Evolutionary conservation across 2,888 invertebrate species (phyloP).

Genomic region (Odontomyia ornata): DNA sequence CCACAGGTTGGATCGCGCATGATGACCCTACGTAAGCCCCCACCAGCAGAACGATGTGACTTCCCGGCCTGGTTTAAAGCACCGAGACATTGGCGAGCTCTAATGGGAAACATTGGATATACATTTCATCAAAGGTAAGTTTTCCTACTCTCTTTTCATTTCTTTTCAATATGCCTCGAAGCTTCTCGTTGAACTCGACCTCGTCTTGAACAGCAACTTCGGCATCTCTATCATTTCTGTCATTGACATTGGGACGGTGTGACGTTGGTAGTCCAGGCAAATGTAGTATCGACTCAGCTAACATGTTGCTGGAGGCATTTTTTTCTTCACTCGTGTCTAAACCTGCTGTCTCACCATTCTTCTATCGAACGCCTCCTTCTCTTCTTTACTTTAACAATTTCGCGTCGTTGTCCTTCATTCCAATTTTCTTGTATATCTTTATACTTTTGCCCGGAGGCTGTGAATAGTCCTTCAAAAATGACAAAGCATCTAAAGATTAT

Average conservation of each 20-base stretch:
- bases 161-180: background rate
- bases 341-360: background rate
- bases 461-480: slow-evolving; percentile 44
- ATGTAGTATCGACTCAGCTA: too few species aligned
- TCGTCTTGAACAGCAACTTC: slow-evolving; percentile 9
- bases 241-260: slow-evolving; percentile 15
- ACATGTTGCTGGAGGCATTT: slow-evolving; percentile 10
- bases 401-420: slow-evolving; percentile 3
- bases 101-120: slow-evolving; percentile 86
- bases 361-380: background rate
- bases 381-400: background rate
- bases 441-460: slow-evolving; percentile 33
- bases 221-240: background rate
- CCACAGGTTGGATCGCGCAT: slow-evolving; percentile 64
- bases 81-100: slow-evolving; percentile 86
- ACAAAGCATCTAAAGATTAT: slow-evolving; percentile 45
- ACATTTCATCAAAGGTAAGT: slow-evolving; percentile 78
- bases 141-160: background rate
- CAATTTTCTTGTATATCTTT: slow-evolving; percentile 34
- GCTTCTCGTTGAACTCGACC: background rate
- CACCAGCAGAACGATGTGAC: slow-evolving; percentile 71
- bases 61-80: slow-evolving; percentile 89
- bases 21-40: slow-evolving; percentile 64
- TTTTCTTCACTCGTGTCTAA: background rate
- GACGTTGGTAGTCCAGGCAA: too few species aligned